Conservation (phyloP, 2,797 vertebrate genomes). For the Enteromius mattozi region DNA sequence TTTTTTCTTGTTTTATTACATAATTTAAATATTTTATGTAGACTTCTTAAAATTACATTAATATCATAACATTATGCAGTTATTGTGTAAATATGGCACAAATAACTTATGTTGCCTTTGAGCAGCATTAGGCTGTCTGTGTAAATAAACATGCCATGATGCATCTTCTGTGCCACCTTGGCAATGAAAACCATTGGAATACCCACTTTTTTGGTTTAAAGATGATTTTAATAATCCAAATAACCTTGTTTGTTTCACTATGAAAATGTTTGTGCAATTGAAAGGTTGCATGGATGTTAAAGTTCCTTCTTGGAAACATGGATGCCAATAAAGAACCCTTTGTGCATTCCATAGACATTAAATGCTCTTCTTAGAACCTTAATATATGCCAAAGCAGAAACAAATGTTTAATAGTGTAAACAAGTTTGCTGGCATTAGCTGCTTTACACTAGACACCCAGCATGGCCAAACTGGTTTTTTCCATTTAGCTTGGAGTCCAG, state of each 20-base stretch:
- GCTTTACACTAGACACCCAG: neutral
- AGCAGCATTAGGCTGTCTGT: neutral
- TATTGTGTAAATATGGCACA: neutral
- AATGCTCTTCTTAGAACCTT: neutral
- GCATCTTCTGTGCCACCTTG: neutral
- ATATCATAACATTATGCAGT: neutral
- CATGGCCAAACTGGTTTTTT: neutral
- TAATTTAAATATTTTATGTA: neutral
- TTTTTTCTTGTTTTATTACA: neutral
- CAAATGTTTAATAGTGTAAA: neutral
- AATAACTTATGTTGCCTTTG: neutral
- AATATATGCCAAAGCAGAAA: neutral
- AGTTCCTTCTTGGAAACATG: neutral
- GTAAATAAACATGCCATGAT: neutral
- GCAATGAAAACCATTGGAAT: neutral
- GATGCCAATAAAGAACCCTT: neutral
- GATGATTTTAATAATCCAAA: neutral
- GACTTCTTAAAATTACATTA: neutral
- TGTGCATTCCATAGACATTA: neutral
- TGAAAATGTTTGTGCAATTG: neutral
- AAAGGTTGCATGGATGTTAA: neutral
- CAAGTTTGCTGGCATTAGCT: neutral
- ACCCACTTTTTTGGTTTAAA: neutral
- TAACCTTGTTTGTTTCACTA: neutral
- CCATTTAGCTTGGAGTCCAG: neutral